Evolutionary conservation across 1,140 invertebrate genomes (phyloP).

Genomic region (Drosophila sturtevanti): DNA sequence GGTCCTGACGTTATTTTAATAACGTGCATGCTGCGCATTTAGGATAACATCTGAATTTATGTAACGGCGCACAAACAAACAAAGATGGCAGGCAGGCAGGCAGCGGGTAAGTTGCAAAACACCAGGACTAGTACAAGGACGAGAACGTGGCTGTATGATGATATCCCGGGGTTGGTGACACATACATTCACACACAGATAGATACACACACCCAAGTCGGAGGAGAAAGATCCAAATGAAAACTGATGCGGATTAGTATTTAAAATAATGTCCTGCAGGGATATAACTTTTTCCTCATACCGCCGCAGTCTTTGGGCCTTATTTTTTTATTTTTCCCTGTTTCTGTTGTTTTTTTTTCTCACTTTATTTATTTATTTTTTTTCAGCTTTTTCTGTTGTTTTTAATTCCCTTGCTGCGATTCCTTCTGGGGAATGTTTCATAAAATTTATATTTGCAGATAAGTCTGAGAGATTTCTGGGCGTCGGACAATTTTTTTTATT

Average conservation of each 20-base stretch:
- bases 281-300: constrained; percentile 72
- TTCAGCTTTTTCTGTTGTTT: constrained; percentile 52
- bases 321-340: constrained; percentile 29
- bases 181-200: background rate
- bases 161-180: constrained; percentile 60
- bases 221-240: constrained; percentile 73
- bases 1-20: constrained; percentile 70
- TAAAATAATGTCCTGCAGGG: constrained; percentile 83
- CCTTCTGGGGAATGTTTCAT: constrained; percentile 70
- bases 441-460: constrained; percentile 80
- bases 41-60: constrained; percentile 82
- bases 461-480: constrained; percentile 27
- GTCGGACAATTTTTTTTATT: constrained; percentile 70
- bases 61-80: constrained; percentile 74
- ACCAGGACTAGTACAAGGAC: constrained; percentile 21
- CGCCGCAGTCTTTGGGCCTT: constrained; percentile 48
- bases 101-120: constrained; percentile 40
- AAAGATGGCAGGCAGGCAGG: constrained; percentile 64
- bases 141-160: constrained; percentile 23
- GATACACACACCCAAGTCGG: background rate
- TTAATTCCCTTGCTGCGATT: constrained; percentile 69
- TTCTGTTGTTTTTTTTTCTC: constrained; percentile 52
- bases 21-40: constrained; percentile 79
- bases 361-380: constrained; percentile 67
- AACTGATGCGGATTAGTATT: constrained; percentile 83